A percentile compares a stretch with the other conserved stretches of the same genome.
phyloP scores from a whole-genome alignment of 2,797 vertebrate species.

The Falco biarmicus region DNA sequence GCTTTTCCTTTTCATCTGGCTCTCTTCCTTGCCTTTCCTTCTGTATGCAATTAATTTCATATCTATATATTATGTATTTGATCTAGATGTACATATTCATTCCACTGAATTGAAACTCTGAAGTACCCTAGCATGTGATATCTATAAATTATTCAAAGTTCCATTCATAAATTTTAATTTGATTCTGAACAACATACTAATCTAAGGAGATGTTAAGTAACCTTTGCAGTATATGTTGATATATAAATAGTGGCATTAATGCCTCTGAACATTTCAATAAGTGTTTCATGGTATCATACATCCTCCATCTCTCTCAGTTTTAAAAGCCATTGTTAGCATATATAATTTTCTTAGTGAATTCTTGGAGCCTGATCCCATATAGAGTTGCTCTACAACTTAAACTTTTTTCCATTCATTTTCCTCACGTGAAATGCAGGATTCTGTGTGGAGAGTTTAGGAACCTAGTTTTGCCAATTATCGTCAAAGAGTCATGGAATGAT shows the following conservation, averaged over 20 bases:
- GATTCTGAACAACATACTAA: constrained; percentile 61
- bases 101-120: constrained; percentile 50
- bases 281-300: constrained; percentile 16
- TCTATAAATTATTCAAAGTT: constrained; percentile 75
- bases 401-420: not conserved
- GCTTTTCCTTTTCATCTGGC: not conserved
- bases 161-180: constrained; percentile 75
- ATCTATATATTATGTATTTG: constrained; percentile 35
- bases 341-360: not conserved
- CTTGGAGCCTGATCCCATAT: not conserved
- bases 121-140: constrained; percentile 51
- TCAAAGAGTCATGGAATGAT: not conserved
- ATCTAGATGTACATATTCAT: constrained; percentile 50
- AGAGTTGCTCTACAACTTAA: not conserved
- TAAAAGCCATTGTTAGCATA: constrained; percentile 7
- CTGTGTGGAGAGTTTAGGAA: not conserved
- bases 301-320: not conserved
- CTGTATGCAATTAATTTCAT: constrained; percentile 22
- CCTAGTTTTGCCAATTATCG: not conserved
- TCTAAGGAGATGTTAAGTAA: constrained; percentile 73
- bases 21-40: constrained; percentile 1
- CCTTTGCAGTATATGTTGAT: constrained; percentile 61
- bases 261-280: constrained; percentile 54
- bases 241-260: constrained; percentile 68
- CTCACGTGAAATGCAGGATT: not conserved